Evolutionary conservation across 2,113 vertebrate genomes (phyloP).

Genomic region (Bubalus kerabau): DNA sequence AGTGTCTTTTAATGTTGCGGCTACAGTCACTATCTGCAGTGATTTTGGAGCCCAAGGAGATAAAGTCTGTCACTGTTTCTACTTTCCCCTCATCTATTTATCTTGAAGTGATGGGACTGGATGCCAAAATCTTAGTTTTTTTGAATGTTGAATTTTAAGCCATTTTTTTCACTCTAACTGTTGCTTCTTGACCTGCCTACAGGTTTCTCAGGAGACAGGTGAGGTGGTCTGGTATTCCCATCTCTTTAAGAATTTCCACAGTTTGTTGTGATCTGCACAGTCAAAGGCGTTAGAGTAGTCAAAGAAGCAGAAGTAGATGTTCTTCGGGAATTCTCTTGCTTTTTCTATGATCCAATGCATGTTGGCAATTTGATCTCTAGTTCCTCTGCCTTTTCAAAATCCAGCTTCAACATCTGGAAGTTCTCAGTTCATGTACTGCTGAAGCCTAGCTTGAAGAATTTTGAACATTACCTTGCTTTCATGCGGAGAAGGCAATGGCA

Average conservation of each 20-base stretch:
- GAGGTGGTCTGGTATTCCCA: not conserved
- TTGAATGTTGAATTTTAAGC: not conserved
- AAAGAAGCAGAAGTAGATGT: not conserved
- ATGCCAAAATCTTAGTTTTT: not conserved
- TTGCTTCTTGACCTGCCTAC: not conserved
- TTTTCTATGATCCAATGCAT: not conserved
- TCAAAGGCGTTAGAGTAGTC: not conserved
- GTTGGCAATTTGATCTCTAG: not conserved
- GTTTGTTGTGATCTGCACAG: not conserved
- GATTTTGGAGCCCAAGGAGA: not conserved
- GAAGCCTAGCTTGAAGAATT: not conserved
- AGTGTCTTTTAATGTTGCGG: not conserved
- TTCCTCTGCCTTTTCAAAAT: not conserved
- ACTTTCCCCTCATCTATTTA: not conserved
- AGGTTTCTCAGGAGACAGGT: not conserved
- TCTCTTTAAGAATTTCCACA: not conserved
- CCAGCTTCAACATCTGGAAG: not conserved
- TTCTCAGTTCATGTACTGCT: not conserved
- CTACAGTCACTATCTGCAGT: not conserved
- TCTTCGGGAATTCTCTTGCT: not conserved
- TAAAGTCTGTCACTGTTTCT: not conserved
- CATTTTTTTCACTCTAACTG: not conserved
- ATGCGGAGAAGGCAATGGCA: no score
- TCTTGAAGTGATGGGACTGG: not conserved
- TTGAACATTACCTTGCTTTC: not conserved